These are phyloP conservation scores for Lepus americanus DNA, from an alignment of 2,113 vertebrate genomes.

Conservation along the genomic window DNA sequence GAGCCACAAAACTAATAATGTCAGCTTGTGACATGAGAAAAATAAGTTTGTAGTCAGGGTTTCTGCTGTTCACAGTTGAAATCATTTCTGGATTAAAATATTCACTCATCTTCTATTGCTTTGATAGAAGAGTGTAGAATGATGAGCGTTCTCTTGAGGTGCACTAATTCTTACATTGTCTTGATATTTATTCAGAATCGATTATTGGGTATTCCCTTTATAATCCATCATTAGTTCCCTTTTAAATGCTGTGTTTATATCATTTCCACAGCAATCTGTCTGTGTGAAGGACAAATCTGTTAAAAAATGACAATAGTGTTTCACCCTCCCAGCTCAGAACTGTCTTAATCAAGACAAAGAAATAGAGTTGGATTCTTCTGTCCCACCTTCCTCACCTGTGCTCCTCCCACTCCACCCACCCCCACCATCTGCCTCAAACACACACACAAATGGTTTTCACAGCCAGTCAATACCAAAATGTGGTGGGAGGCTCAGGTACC, in stretches of 20 bases:
- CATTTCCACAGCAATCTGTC: not conserved
- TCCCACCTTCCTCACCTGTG: not conserved
- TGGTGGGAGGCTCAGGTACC: not conserved
- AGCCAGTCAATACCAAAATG: not conserved
- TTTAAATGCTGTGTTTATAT: not conserved
- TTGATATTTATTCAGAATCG: conserved; percentile 2
- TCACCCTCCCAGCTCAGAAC: not conserved
- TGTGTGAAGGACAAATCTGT: not conserved
- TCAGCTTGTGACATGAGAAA: not conserved
- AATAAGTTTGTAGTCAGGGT: not conserved
- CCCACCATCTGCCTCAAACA: not conserved
- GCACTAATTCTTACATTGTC: not conserved
- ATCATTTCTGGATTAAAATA: conserved; percentile 7
- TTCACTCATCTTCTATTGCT: not conserved
- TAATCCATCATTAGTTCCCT: not conserved
- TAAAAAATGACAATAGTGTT: not conserved
- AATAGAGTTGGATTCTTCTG: not conserved
- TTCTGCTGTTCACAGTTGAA: conserved; percentile 8
- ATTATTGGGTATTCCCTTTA: not conserved
- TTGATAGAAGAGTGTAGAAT: not conserved
- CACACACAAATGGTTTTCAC: not conserved
- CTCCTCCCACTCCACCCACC: not conserved
- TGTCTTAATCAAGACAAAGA: not conserved
- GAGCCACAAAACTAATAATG: not conserved
- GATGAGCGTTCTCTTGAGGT: not conserved